Evolutionary conservation across 2,888 invertebrate genomes (phyloP).

Genomic region (Xiphydria camelus): DNA sequence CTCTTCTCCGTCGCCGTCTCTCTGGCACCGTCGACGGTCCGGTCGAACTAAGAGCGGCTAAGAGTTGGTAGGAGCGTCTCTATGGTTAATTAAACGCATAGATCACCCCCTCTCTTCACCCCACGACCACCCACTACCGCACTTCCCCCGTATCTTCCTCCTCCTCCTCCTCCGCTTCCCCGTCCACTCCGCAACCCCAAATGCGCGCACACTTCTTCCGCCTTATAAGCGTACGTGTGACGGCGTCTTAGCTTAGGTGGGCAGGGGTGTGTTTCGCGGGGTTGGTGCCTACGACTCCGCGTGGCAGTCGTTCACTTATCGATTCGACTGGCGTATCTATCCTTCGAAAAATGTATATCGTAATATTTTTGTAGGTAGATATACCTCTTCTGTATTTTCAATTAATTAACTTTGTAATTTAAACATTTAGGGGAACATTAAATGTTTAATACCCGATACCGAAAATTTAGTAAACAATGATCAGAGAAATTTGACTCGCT

Average conservation of each 20-base stretch:
- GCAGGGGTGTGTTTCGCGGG: constrained; percentile 24
- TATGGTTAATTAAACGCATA: constrained; percentile 58
- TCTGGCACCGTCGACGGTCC: constrained; percentile 29
- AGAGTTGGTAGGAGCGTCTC: constrained; percentile 52
- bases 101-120: constrained; percentile 42
- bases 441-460: too few species aligned
- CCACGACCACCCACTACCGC: constrained; percentile 9
- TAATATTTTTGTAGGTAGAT: too few species aligned
- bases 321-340: too few species aligned
- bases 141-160: constrained; percentile 28
- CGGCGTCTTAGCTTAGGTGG: constrained; percentile 21
- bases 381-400: too few species aligned
- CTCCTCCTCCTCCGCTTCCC: constrained; percentile 13
- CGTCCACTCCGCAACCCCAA: constrained; percentile 17
- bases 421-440: too few species aligned
- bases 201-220: constrained; percentile 34
- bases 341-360: too few species aligned
- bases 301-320: too few species aligned
- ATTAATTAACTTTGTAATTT: too few species aligned
- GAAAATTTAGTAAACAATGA: too few species aligned
- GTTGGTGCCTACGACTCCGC: too few species aligned
- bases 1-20: neutral
- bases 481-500: too few species aligned
- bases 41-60: constrained; percentile 49
- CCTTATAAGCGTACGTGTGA: constrained; percentile 35